phyloP scores from a whole-genome alignment of 2,797 vertebrate species.

The Gadopsis bispinosus region DNA sequence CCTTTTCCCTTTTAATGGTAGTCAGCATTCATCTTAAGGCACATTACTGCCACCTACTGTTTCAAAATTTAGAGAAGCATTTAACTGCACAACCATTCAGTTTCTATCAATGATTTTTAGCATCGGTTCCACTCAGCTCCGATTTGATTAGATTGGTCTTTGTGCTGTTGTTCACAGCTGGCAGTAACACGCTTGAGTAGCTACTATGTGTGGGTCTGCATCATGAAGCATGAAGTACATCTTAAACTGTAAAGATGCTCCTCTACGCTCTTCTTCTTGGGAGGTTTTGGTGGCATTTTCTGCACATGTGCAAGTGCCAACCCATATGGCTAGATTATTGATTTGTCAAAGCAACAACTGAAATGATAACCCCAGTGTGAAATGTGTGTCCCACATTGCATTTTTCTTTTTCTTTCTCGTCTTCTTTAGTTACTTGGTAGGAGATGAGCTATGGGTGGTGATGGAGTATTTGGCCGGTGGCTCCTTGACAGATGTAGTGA shows the following conservation, averaged over 20 bases:
- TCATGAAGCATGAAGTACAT: neutral
- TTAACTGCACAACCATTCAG: neutral
- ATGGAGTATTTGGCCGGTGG: slow-evolving; percentile 99
- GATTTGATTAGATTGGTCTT: slow-evolving; percentile 6
- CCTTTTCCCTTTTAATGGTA: slow-evolving; percentile 7
- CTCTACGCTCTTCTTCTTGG: neutral
- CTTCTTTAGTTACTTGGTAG: slow-evolving; percentile 91
- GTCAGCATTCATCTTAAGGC: slow-evolving; percentile 7
- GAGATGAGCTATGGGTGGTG: slow-evolving; percentile 98
- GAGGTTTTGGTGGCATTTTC: neutral
- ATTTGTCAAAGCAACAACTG: neutral
- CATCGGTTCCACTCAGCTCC: slow-evolving; percentile 5
- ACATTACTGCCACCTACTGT: slow-evolving; percentile 71
- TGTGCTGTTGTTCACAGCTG: slow-evolving; percentile 23
- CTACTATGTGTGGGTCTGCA: slow-evolving; percentile 6
- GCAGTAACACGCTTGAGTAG: neutral
- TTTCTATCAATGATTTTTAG: neutral
- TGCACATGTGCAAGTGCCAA: neutral
- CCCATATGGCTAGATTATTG: neutral
- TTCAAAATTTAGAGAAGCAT: neutral
- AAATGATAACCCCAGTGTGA: neutral
- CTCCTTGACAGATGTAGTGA: slow-evolving; percentile 96
- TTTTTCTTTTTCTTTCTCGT: neutral
- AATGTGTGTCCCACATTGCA: no score
- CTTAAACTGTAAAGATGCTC: neutral